Conservation (phyloP, 2,888 invertebrate genomes). For the Cosmia pyralina region DNA sequence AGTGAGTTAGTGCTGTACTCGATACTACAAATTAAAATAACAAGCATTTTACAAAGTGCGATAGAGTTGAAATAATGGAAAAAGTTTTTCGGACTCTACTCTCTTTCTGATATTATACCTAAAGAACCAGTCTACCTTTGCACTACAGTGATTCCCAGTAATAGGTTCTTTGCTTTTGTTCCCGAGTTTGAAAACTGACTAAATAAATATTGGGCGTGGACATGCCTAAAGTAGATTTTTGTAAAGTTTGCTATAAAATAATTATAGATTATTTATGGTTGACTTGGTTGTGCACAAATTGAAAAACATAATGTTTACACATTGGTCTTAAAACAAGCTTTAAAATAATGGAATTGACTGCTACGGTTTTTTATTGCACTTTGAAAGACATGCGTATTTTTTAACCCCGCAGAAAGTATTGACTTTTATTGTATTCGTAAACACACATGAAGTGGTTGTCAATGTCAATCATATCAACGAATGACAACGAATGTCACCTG, state of each 20-base stretch:
- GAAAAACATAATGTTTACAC: not conserved
- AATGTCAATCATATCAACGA: slow-evolving; percentile 13
- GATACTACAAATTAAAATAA: too few species aligned
- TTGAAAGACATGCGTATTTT: not conserved
- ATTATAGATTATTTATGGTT: not conserved
- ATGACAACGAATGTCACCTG: slow-evolving; percentile 16
- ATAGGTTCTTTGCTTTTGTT: not conserved
- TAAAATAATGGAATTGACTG: too few species aligned
- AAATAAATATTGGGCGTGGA: too few species aligned
- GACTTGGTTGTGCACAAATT: not conserved
- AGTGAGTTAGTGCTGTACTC: slow-evolving; percentile 18
- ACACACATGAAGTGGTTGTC: slow-evolving; percentile 23
- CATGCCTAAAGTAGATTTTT: not conserved
- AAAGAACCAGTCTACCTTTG: not conserved
- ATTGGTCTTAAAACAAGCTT: not conserved
- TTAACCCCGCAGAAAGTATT: not conserved
- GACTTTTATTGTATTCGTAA: slow-evolving; percentile 14
- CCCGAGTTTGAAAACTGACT: not conserved
- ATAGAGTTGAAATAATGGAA: too few species aligned
- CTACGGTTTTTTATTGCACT: not conserved
- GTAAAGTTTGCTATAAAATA: slow-evolving; percentile 1
- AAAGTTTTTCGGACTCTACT: too few species aligned
- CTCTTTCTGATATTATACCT: not conserved
- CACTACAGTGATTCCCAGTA: too few species aligned
- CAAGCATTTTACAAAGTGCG: not conserved